Conservation (phyloP, 2,888 invertebrate species). For the Allygus modestus region DNA sequence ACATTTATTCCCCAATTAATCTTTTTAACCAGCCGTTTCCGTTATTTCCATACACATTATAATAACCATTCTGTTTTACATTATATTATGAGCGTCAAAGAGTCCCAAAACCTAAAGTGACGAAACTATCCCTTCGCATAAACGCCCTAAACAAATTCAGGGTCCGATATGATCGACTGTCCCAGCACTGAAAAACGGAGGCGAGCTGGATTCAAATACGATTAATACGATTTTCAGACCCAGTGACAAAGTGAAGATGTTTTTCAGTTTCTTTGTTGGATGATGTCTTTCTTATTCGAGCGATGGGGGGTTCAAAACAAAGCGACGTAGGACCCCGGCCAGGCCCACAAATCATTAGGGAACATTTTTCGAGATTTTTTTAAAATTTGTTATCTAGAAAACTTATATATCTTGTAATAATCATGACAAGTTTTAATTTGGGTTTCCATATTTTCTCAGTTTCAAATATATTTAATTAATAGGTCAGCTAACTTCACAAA, state of each 20-base stretch:
- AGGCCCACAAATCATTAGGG: not conserved
- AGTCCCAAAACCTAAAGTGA: too few species aligned
- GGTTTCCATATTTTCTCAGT: too few species aligned
- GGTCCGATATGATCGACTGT: not conserved
- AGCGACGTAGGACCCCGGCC: not conserved
- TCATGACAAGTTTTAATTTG: too few species aligned
- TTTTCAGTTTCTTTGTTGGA: not conserved
- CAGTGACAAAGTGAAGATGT: not conserved
- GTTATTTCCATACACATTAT: too few species aligned
- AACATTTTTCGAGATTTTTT: not conserved
- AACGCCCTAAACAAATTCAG: not conserved
- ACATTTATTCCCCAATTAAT: too few species aligned
- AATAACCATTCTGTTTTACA: too few species aligned
- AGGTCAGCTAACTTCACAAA: too few species aligned
- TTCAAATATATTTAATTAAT: too few species aligned
- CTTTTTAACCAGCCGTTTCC: too few species aligned
- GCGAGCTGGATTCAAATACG: not conserved
- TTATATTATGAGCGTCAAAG: too few species aligned
- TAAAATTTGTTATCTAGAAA: not conserved
- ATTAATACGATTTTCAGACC: not conserved
- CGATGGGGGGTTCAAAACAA: conserved; percentile 12
- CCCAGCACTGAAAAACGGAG: not conserved
- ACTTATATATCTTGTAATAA: too few species aligned
- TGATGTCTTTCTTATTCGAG: conserved; percentile 14
- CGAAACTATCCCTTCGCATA: not conserved